Evolutionary conservation across 2,888 invertebrate genomes (phyloP).

Genomic region (Argynnis bischoffii): DNA sequence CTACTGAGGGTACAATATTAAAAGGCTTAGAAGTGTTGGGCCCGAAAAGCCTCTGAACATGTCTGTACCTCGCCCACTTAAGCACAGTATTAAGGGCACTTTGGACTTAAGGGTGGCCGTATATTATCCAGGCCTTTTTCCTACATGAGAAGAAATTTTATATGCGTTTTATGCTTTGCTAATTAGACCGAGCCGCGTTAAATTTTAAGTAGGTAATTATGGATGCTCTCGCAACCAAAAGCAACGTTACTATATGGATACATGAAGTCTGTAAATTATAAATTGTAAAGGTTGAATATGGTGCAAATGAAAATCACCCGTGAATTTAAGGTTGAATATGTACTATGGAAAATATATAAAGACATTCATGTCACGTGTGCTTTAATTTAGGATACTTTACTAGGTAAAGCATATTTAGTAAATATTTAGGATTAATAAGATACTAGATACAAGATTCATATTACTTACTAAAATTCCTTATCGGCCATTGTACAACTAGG

Average conservation of each 20-base stretch:
- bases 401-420: no score
- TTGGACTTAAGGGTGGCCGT: slow-evolving; percentile 68
- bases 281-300: background rate
- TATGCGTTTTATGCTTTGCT: slow-evolving; percentile 49
- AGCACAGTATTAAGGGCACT: slow-evolving; percentile 81
- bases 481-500: background rate
- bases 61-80: slow-evolving; percentile 78
- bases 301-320: no score
- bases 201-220: slow-evolving; percentile 45
- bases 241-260: slow-evolving; percentile 28
- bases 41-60: slow-evolving; percentile 78
- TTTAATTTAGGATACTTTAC: no score
- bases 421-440: no score
- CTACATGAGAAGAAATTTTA: slow-evolving; percentile 51
- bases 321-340: no score
- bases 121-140: slow-evolving; percentile 70
- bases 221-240: slow-evolving; percentile 37
- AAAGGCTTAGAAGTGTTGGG: slow-evolving; percentile 80
- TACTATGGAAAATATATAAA: no score
- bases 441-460: no score
- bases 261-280: slow-evolving; percentile 3
- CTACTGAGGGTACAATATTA: slow-evolving; percentile 73
- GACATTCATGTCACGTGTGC: no score
- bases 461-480: no score
- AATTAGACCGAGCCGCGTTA: slow-evolving; percentile 43